Base-by-base conservation (phyloP, 2,888 invertebrate species). In the Cheilosia soror region DNA sequence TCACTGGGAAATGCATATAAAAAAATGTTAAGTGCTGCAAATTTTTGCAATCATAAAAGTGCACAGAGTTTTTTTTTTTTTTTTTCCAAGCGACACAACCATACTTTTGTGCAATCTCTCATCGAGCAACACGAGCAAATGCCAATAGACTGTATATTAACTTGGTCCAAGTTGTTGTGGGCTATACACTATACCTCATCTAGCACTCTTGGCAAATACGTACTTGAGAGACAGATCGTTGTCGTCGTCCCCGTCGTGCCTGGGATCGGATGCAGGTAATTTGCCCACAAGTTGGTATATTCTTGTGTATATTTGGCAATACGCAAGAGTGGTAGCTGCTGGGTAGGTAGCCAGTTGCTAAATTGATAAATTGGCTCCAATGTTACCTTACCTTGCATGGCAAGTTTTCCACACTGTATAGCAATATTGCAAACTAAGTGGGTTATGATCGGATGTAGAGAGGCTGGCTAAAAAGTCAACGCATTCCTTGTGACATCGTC, bases 221-320 rank as follows among this genome's bases (percentile, higher is more conserved):
- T 55, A 55, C 53, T 55, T 55, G 37, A 57, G 20, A 57, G 57
- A 57, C 31, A 20, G 29, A 57, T 33, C 57, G 9, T 6, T 11
- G 51, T 29, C 29, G 57, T 31, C 33, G 57, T 57, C 57, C 4
- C 15, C 44, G 44, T 15, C 44, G 7, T 15, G 44, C 15, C 15
- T 20, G n/a, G n/a, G 57, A 37, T 57, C 37, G 57, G 37, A 57
- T 20, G 20, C 5, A 37, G 57, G 37, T 13, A 31, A 53, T 53
- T 53, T 53, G 7, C 13, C 9, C 53, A 53, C 11, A 29, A 29
- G 11, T 20, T 37, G 15, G n/a, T 15, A 11, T 57, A n/a, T 33
- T 31, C 33, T n/a, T 20, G 33, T 20, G 33, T 33, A n/a, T n/a
- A 15, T 51, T 51, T 25, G 51, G 27, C 51, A 51, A 51, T 51